Evolutionary conservation across 2,797 vertebrate genomes (phyloP).

Genomic region (Hemitrygon akajei): DNA sequence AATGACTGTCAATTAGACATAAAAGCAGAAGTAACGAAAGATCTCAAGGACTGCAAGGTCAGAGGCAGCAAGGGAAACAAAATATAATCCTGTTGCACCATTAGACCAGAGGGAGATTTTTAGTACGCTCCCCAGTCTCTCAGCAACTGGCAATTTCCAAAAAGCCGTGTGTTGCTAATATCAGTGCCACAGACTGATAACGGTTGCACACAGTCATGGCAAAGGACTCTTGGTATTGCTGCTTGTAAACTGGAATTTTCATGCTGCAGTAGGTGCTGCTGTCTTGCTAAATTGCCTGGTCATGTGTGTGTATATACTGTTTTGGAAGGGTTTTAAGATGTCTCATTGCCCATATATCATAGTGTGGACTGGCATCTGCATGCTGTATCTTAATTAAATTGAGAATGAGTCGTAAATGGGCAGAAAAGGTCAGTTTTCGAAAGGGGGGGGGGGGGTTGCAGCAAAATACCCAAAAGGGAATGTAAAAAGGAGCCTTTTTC

Average conservation of each 20-base stretch:
- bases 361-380: not conserved
- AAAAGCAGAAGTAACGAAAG: slow-evolving; percentile 64
- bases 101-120: slow-evolving; percentile 51
- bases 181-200: not conserved
- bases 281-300: not conserved
- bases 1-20: slow-evolving; percentile 77
- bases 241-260: slow-evolving; percentile 9
- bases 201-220: not conserved
- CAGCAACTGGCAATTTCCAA: not conserved
- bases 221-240: slow-evolving; percentile 34
- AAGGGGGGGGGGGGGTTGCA: not conserved
- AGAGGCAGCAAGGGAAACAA: slow-evolving; percentile 62
- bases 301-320: not conserved
- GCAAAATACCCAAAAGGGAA: not conserved
- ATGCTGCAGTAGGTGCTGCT: not conserved
- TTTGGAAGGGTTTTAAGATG: not conserved
- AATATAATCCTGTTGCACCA: slow-evolving; percentile 61
- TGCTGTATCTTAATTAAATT: not conserved
- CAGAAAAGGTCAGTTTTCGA: not conserved
- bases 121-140: slow-evolving; percentile 41
- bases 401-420: not conserved
- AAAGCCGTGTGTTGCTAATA: not conserved
- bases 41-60: slow-evolving; percentile 63
- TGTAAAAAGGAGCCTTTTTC: not conserved
- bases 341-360: too few relatives aligned